phyloP scores from a whole-genome alignment of 1,140 invertebrate genomes.

The Drosophila tristis region DNA sequence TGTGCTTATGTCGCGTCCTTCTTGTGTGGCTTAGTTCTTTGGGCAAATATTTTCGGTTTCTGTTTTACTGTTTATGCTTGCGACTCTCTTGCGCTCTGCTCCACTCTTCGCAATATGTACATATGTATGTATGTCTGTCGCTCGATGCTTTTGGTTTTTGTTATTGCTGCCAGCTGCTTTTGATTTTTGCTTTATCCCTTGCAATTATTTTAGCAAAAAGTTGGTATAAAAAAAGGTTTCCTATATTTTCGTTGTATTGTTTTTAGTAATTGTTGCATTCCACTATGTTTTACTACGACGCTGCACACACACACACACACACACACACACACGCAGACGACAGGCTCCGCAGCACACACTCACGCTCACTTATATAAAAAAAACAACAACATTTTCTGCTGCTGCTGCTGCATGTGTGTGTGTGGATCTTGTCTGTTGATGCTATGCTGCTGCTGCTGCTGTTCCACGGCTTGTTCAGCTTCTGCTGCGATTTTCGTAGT shows the following conservation, averaged over 20 bases:
- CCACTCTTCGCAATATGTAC: too few species aligned
- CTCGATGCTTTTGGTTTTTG: constrained; percentile 10
- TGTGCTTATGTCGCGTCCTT: constrained; percentile 7
- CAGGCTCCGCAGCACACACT: background rate
- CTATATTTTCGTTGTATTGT: constrained; percentile 43
- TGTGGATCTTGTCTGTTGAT: constrained; percentile 5
- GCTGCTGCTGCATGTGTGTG: constrained; percentile 10
- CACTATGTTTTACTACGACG: constrained; percentile 30
- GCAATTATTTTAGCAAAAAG: constrained; percentile 25
- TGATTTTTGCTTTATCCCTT: background rate
- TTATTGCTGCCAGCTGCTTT: constrained; percentile 41
- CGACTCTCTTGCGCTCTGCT: background rate
- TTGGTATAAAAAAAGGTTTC: constrained; percentile 33
- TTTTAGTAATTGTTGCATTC: constrained; percentile 3
- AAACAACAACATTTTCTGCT: constrained; percentile 14
- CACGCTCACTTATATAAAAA: constrained; percentile 44
- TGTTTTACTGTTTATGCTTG: background rate
- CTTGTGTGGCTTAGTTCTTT: constrained; percentile 40
- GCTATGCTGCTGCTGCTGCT: constrained; percentile 14
- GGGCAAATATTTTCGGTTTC: constrained; percentile 60
- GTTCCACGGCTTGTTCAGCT: background rate
- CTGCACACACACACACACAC: constrained; percentile 27
- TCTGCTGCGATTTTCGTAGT: constrained; percentile 15
- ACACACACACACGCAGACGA: background rate
- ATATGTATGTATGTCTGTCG: too few species aligned